Evolutionary conservation across 2,797 vertebrate species (phyloP).

Genomic region (Otus scops): DNA sequence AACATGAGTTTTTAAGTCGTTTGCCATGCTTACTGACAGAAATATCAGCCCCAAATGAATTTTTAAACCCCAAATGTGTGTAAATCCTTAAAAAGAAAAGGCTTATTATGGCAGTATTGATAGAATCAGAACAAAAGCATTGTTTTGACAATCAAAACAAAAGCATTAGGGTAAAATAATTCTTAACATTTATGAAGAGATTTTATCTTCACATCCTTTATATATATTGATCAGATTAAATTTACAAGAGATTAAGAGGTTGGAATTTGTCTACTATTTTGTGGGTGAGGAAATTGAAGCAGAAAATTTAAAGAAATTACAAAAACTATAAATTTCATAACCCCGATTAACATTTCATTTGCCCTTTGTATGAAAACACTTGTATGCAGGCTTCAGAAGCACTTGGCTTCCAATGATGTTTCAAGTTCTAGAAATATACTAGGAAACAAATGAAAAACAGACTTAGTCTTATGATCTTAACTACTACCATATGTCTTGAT

Average conservation of each 20-base stretch:
- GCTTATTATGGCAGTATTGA: not conserved
- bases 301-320: not conserved
- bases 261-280: not conserved
- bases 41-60: not conserved
- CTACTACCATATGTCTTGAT: not conserved
- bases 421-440: not conserved
- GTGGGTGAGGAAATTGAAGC: not conserved
- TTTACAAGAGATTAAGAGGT: not conserved
- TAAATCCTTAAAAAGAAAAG: not conserved
- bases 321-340: not conserved
- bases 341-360: not conserved
- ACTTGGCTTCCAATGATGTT: not conserved
- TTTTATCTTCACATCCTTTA: not conserved
- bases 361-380: not conserved
- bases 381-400: not conserved
- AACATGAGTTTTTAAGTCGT: not conserved
- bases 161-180: not conserved
- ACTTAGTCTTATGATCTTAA: rapidly evolving
- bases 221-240: not conserved
- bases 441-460: not conserved
- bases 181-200: not conserved
- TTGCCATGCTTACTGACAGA: not conserved
- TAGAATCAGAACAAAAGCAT: not conserved
- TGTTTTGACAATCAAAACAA: not conserved
- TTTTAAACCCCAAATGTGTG: not conserved